A percentile compares a stretch with the other conserved stretches of the same genome.
Evolutionary conservation across 2,113 vertebrate genomes (phyloP).

Genomic region (Dermatemys mawii): DNA sequence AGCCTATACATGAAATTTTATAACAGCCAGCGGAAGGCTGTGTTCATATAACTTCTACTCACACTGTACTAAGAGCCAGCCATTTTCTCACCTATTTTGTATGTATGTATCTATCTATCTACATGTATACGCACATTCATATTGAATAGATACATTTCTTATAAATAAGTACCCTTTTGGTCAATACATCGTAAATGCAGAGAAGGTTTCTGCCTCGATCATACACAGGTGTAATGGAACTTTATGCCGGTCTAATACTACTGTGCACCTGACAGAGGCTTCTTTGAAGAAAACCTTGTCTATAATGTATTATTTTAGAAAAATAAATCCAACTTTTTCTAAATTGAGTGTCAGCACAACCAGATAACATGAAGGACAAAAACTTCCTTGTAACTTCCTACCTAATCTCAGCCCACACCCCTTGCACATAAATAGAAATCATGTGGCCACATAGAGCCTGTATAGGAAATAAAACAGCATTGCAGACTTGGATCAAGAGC

Average conservation of each 20-base stretch:
- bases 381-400: neutral
- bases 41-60: conserved; percentile 17
- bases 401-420: neutral
- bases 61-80: neutral
- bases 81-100: conserved; percentile 47
- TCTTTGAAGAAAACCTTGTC: conserved; percentile 14
- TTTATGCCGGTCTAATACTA: neutral
- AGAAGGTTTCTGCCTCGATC: conserved; percentile 10
- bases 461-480: neutral
- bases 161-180: conserved; percentile 28
- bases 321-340: neutral
- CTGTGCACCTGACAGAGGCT: neutral
- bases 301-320: neutral
- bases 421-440: neutral
- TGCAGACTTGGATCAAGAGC: neutral
- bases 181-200: neutral
- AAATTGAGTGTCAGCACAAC: neutral
- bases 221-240: neutral
- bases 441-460: neutral
- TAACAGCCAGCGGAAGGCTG: neutral
- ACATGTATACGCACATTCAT: neutral
- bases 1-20: neutral
- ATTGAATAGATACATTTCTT: conserved; percentile 55
- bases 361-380: neutral
- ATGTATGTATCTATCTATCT: conserved; percentile 1